These are phyloP conservation scores for Aphidius gifuensis DNA, from an alignment of 1,140 invertebrate genomes.

Conservation along the genomic window DNA sequence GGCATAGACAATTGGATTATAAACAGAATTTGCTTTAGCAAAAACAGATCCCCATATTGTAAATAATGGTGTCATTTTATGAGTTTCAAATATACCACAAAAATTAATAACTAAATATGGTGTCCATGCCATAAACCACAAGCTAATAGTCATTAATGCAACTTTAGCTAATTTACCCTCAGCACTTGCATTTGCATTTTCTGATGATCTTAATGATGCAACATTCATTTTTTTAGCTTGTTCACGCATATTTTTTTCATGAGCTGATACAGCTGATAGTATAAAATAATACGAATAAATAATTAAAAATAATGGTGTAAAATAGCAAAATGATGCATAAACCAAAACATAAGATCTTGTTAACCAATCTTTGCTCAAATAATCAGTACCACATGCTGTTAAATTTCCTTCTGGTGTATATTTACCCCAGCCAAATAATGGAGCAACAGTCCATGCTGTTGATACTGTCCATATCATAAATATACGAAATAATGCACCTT, in stretches of 20 bases:
- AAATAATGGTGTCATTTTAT: constrained; percentile 62
- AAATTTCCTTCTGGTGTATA: constrained; percentile 77
- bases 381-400: constrained; percentile 78
- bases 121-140: constrained; percentile 77
- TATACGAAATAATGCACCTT: constrained; percentile 65
- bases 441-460: constrained; percentile 67
- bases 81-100: constrained; percentile 64
- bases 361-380: constrained; percentile 64
- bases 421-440: constrained; percentile 65
- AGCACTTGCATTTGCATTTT: constrained; percentile 61
- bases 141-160: constrained; percentile 68
- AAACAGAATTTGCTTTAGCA: constrained; percentile 51
- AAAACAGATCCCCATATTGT: constrained; percentile 68
- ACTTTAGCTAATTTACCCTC: constrained; percentile 67
- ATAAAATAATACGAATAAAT: constrained; percentile 66
- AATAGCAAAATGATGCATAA: constrained; percentile 64
- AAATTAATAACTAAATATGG: constrained; percentile 72
- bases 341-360: constrained; percentile 65
- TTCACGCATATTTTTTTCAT: constrained; percentile 48
- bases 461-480: constrained; percentile 69
- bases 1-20: constrained; percentile 56
- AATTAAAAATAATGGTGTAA: constrained; percentile 64
- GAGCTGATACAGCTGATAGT: constrained; percentile 32
- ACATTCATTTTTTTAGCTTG: constrained; percentile 71
- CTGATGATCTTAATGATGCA: constrained; percentile 62